Evolutionary conservation across 2,797 vertebrate species (phyloP).

Genomic region (Zalophus californianus): DNA sequence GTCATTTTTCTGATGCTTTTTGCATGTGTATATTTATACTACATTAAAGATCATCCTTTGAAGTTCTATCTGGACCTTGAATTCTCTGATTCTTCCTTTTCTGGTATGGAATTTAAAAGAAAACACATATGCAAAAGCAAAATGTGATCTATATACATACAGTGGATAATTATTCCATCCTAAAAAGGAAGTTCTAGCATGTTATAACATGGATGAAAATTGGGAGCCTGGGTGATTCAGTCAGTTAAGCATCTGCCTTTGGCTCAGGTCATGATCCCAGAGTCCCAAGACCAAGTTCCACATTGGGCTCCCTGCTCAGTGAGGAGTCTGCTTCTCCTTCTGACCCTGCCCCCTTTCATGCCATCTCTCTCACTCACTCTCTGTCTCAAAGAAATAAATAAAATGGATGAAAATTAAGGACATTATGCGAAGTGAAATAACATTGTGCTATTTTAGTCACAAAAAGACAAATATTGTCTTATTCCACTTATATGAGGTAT

Average conservation of each 20-base stretch:
- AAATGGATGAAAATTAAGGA: neutral
- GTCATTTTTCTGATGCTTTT: neutral
- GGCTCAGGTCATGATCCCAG: neutral
- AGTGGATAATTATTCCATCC: neutral
- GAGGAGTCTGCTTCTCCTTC: neutral
- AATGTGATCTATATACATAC: neutral
- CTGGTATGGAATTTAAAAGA: neutral
- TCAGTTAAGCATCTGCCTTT: neutral
- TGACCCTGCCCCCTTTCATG: neutral
- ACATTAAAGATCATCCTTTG: neutral
- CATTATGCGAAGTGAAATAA: neutral
- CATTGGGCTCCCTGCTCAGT: neutral
- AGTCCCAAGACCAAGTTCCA: neutral
- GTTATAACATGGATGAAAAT: neutral
- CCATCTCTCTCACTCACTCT: too few species aligned
- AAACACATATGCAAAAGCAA: neutral
- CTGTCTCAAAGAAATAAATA: neutral
- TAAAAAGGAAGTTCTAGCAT: neutral
- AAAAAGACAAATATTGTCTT: neutral
- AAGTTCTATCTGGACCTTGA: neutral
- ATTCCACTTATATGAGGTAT: neutral
- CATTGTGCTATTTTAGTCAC: neutral
- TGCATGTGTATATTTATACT: neutral
- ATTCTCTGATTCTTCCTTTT: neutral
- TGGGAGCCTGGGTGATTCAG: neutral